Evolutionary conservation across 2,797 vertebrate genomes (phyloP).

Genomic region (Cynodonichthys magdalenae): DNA sequence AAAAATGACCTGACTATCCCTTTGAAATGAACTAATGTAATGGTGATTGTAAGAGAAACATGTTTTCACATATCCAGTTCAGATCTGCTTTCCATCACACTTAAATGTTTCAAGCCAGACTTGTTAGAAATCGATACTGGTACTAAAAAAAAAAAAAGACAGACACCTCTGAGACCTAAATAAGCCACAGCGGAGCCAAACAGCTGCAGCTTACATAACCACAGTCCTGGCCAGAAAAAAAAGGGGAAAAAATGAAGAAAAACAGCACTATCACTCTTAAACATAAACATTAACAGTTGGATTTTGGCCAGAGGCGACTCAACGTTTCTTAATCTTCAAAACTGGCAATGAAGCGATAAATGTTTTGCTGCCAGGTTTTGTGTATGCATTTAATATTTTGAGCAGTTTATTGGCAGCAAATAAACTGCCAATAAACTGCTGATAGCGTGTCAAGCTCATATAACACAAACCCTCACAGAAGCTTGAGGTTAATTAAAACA

Average conservation of each 20-base stretch:
- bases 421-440: constrained; percentile 6
- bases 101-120: constrained; percentile 15
- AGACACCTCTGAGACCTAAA: constrained; percentile 33
- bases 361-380: constrained; percentile 7
- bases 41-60: not conserved
- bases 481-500: constrained; percentile 7
- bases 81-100: constrained; percentile 25
- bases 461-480: constrained; percentile 7
- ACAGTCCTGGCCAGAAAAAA: constrained; percentile 27
- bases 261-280: constrained; percentile 52
- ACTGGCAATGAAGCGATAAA: constrained; percentile 19
- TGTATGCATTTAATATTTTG: constrained; percentile 32
- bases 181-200: constrained; percentile 54
- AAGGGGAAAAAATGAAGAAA: constrained; percentile 13
- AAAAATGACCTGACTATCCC: too few relatives aligned
- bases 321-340: constrained; percentile 49
- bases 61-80: not conserved
- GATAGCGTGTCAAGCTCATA: constrained; percentile 7
- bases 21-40: too few relatives aligned
- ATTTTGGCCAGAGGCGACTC: constrained; percentile 53
- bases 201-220: constrained; percentile 76
- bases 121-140: constrained; percentile 24
- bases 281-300: constrained; percentile 54
- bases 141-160: constrained; percentile 53
- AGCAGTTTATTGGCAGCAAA: constrained; percentile 3